Evolutionary conservation across 2,888 invertebrate genomes (phyloP), one percentile per base, ranked within the genome.

Genomic region (Macrophya alboannulata): DNA sequence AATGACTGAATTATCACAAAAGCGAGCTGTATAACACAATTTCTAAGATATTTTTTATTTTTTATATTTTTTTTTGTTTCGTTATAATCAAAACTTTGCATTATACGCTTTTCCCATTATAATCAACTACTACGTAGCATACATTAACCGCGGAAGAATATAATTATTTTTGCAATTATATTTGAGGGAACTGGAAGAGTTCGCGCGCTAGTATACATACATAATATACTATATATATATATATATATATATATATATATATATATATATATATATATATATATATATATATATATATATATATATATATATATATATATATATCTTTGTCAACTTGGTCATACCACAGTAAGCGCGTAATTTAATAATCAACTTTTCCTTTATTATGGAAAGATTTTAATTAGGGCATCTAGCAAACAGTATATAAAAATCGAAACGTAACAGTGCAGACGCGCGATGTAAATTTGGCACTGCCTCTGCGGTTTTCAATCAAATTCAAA

Each of bases 151-250:
- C 43, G 10, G 21, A 59, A 43, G 12, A 43, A 43, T 81, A 40
- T 81, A 43, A 81, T 81, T 81, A 81, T 81, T 81, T 59, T 40
- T 62, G 17, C 81, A n/a, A 77, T 62, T 81, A 17, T 43, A 81
- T 81, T 81, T 62, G 59, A 81, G 81, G 43, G 15, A 40, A 77
- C 77, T 31, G 25, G 15, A 48, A 55, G 12, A 45, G 31, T 65
- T n/a, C 40, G 40, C 43, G 55, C 40, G 59, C 48, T 40, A 51
- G n/a, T 12, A 12, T n/a, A n/a, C n/a, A n/a, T n/a, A n/a, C n/a
- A n/a, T n/a, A n/a, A n/a, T n/a, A n/a, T n/a, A n/a, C n/a, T 31
- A 31, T 31, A 31, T 31, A 31, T 31, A 31, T 3, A 31, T 31
- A 31, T 31, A 31, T 31, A 31, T 1, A 3, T 31, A 31, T 31